Conservation (phyloP, 1,140 invertebrate species). For the Drosophila gunungcola region DNA sequence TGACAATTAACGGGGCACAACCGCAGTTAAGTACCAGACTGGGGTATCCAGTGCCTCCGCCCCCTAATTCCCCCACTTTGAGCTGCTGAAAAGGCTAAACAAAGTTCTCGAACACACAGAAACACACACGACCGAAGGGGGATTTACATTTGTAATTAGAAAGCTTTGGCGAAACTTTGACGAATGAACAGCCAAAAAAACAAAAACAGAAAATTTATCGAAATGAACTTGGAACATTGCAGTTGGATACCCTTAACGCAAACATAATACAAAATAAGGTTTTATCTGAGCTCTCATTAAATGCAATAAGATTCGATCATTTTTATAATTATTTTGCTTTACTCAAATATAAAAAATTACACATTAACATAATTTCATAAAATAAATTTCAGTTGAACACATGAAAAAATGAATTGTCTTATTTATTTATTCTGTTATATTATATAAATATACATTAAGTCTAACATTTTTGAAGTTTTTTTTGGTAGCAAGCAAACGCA, state of each 20-base stretch:
- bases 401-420: not conserved
- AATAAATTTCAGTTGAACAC: not conserved
- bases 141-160: conserved; percentile 83
- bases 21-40: conserved; percentile 46
- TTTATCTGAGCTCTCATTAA: no score
- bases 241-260: not conserved
- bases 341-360: not conserved
- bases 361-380: not conserved
- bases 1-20: conserved; percentile 67
- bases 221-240: conserved; percentile 6
- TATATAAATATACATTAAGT: no score
- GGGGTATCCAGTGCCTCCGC: conserved; percentile 7
- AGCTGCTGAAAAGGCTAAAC: conserved; percentile 44
- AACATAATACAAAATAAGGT: no score
- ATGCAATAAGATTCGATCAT: no score
- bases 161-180: conserved; percentile 78
- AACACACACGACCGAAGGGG: conserved; percentile 40
- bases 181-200: conserved; percentile 52
- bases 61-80: not conserved
- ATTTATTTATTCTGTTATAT: no score
- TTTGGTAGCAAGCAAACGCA: not conserved
- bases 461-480: no score
- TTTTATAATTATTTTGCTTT: no score
- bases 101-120: conserved; percentile 40
- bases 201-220: conserved; percentile 30